A percentile compares a stretch with the other conserved stretches of the same genome.
phyloP scores from a whole-genome alignment of 2,113 vertebrate species.

The Thamnophis sirtalis region DNA sequence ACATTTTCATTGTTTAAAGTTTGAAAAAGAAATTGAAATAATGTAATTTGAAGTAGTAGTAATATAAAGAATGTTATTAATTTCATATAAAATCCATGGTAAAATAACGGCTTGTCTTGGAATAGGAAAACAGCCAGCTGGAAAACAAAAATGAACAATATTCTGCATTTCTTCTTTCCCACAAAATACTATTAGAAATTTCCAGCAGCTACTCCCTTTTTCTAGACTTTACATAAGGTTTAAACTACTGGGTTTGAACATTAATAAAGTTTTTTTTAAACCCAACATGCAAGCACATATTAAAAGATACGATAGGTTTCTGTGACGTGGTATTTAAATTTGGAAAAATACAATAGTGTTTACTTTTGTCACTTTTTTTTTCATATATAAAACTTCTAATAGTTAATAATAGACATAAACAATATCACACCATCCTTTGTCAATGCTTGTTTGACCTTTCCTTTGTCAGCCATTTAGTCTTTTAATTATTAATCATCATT shows the following conservation, averaged over 20 bases:
- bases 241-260: conserved; percentile 43
- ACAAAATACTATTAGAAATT: conserved; percentile 51
- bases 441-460: no score
- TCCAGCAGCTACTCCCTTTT: background rate
- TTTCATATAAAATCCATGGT: conserved; percentile 28
- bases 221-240: conserved; percentile 21
- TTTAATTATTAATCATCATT: background rate
- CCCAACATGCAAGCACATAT: conserved; percentile 33
- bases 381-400: background rate
- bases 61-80: conserved; percentile 26
- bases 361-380: background rate
- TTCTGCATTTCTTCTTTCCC: conserved; percentile 44
- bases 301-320: background rate
- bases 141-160: conserved; percentile 31
- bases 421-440: no score
- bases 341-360: conserved; percentile 17
- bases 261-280: conserved; percentile 18
- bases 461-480: no score
- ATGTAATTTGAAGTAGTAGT: background rate
- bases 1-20: background rate
- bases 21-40: background rate
- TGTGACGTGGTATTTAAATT: conserved; percentile 41
- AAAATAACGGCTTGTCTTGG: conserved; percentile 42
- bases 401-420: no score
- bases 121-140: conserved; percentile 22